Percentiles rank a stretch among this genome's conserved stretches.
phyloP scores from a whole-genome alignment of 2,113 vertebrate genomes.

The Ptilorrhoa leucosticta region DNA sequence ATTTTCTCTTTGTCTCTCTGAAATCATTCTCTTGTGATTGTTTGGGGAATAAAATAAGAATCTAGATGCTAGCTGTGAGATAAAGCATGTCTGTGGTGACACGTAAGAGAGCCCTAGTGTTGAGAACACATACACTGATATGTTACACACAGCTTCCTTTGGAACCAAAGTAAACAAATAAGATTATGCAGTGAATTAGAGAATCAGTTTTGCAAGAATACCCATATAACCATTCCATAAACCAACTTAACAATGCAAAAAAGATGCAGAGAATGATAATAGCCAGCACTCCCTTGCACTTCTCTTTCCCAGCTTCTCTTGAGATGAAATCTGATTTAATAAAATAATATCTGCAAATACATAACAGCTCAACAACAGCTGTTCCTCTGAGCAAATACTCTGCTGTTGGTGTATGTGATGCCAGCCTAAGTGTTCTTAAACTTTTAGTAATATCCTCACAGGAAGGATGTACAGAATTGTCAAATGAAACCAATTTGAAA shows the following conservation, averaged over 20 bases:
- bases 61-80: background rate
- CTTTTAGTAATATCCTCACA: background rate
- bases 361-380: background rate
- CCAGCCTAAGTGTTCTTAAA: background rate
- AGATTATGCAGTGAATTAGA: background rate
- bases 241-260: background rate
- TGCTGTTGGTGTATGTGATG: background rate
- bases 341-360: background rate
- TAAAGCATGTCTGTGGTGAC: background rate
- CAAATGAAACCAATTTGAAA: background rate
- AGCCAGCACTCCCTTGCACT: background rate
- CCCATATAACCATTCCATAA: background rate
- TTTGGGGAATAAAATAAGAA: background rate
- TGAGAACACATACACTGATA: background rate
- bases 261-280: background rate
- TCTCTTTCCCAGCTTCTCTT: background rate
- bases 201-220: slow-evolving; percentile 15
- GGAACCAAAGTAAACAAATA: slow-evolving; percentile 1
- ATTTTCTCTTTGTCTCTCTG: background rate
- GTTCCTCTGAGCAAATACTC: background rate
- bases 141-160: background rate
- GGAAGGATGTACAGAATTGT: background rate
- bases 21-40: background rate
- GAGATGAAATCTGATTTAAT: background rate
- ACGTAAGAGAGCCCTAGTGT: background rate